Evolutionary conservation across 1,140 invertebrate genomes (phyloP).

Genomic region (Thereuonema tuberculata): DNA sequence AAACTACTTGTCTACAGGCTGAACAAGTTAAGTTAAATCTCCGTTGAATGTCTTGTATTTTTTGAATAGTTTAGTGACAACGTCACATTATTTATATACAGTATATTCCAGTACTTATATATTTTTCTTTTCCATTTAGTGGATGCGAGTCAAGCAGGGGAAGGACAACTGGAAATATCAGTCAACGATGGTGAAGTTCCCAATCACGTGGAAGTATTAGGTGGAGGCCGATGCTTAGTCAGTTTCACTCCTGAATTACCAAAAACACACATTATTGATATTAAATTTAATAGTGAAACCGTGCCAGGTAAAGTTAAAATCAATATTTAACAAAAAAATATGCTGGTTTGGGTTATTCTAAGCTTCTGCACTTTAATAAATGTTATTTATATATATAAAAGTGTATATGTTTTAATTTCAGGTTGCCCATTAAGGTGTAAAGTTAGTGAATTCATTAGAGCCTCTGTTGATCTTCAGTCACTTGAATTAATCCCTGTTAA

Average conservation of each 20-base stretch:
- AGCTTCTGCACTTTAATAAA: slow-evolving; percentile 8
- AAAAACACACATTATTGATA: slow-evolving; percentile 88
- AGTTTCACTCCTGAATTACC: slow-evolving; percentile 87
- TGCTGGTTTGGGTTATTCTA: neutral
- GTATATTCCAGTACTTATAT: no score
- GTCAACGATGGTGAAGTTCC: slow-evolving; percentile 96
- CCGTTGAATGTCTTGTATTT: no score
- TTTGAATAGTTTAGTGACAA: no score
- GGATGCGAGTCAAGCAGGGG: slow-evolving; percentile 87
- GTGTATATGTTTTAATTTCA: slow-evolving; percentile 14
- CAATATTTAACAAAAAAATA: no score
- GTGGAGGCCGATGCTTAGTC: slow-evolving; percentile 82
- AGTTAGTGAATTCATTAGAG: slow-evolving; percentile 62
- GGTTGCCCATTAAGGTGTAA: slow-evolving; percentile 79
- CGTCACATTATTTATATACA: no score
- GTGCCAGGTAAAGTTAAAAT: slow-evolving; percentile 63
- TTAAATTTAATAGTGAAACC: slow-evolving; percentile 94
- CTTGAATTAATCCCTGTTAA: slow-evolving; percentile 78
- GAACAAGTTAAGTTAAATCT: no score
- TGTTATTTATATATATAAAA: neutral
- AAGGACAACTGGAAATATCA: slow-evolving; percentile 93
- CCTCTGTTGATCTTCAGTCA: slow-evolving; percentile 59
- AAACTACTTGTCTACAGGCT: neutral
- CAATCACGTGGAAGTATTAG: slow-evolving; percentile 91
- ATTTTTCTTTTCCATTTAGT: slow-evolving; percentile 44